Evolutionary conservation across 2,888 invertebrate species (phyloP).

Genomic region (Leptogaster cylindrica): DNA sequence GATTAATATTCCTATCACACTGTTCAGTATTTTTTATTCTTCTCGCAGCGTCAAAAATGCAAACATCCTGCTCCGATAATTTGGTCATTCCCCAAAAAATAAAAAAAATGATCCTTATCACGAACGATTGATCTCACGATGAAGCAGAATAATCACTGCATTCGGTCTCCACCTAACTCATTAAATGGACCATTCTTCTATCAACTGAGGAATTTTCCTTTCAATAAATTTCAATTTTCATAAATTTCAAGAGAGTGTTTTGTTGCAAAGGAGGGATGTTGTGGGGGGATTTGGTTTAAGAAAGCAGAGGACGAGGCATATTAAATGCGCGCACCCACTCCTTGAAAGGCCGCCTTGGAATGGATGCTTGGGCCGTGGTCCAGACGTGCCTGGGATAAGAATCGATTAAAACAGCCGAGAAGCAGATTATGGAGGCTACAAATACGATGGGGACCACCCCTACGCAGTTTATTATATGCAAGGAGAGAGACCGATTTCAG

Average conservation of each 20-base stretch:
- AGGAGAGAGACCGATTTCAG: neutral
- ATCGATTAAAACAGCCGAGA: slow-evolving; percentile 35
- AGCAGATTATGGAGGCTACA: slow-evolving; percentile 28
- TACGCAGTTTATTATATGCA: slow-evolving; percentile 30
- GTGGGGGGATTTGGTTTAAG: too few relatives aligned
- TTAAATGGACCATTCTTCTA: slow-evolving; percentile 18
- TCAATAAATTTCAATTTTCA: slow-evolving; percentile 37
- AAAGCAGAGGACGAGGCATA: slow-evolving; percentile 23
- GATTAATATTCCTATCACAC: too few relatives aligned
- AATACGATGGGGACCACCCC: slow-evolving; percentile 30
- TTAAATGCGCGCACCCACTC: slow-evolving; percentile 21
- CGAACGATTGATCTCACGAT: slow-evolving; percentile 2
- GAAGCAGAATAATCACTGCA: neutral
- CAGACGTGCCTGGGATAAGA: slow-evolving; percentile 29
- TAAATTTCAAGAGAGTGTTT: too few relatives aligned
- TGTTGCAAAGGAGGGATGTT: too few relatives aligned
- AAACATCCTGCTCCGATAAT: too few relatives aligned
- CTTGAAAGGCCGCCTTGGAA: neutral
- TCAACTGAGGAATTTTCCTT: slow-evolving; percentile 27
- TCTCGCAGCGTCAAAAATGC: too few relatives aligned
- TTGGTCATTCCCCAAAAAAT: too few relatives aligned
- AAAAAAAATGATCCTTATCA: too few relatives aligned
- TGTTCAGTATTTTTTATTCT: too few relatives aligned
- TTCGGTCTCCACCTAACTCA: slow-evolving; percentile 15
- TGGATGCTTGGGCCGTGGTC: neutral